A percentile compares a stretch with the other conserved stretches of the same genome.
Conservation (phyloP, 2,888 invertebrate genomes). For the Myopa tessellatipennis region DNA sequence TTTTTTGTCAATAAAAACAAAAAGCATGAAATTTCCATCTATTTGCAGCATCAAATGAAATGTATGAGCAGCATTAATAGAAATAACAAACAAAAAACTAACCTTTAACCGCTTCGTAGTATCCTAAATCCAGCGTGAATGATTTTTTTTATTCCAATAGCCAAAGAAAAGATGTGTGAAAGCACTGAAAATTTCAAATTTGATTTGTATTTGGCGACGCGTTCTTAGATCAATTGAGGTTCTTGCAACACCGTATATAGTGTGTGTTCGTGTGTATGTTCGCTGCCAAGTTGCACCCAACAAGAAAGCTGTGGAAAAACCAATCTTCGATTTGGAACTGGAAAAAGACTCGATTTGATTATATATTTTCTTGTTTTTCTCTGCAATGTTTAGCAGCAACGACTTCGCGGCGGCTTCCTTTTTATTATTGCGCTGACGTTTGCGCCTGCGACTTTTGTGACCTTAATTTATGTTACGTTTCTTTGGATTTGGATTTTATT, state of each 20-base stretch:
- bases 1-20: not conserved
- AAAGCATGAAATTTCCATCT: not conserved
- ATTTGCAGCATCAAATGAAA: not conserved
- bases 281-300: not conserved
- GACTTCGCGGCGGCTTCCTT: conserved; percentile 16
- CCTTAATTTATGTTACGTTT: conserved; percentile 36
- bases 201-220: conserved; percentile 7
- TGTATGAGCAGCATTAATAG: too few species aligned
- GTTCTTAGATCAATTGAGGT: not conserved
- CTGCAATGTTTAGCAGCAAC: conserved; percentile 10
- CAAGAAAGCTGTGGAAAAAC: conserved; percentile 2
- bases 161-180: conserved; percentile 25
- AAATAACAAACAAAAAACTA: conserved; percentile 43
- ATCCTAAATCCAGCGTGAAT: conserved; percentile 69
- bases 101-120: conserved; percentile 69
- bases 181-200: conserved; percentile 6
- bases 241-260: conserved; percentile 5
- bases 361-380: conserved; percentile 31
- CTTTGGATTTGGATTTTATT: conserved; percentile 13
- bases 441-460: conserved; percentile 33
- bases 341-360: conserved; percentile 31
- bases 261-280: not conserved
- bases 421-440: conserved; percentile 13
- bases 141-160: conserved; percentile 55
- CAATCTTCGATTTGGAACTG: conserved; percentile 14